Evolutionary conservation across 1,140 invertebrate genomes (phyloP).

Genomic region (Drosophila melanogaster): DNA sequence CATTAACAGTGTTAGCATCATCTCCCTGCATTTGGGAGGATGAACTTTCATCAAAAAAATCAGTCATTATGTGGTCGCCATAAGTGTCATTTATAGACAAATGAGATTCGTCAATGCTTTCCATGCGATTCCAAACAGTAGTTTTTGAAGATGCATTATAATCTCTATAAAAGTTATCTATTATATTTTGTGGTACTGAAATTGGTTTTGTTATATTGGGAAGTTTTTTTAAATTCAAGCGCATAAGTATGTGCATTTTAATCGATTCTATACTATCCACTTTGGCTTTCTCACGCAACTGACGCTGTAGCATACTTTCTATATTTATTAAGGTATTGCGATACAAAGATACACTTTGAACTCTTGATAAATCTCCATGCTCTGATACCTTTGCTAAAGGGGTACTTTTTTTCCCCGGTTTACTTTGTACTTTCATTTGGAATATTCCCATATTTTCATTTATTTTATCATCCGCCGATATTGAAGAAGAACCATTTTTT

Average conservation of each 20-base stretch:
- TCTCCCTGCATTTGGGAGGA: constrained; percentile 63
- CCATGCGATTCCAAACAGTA: constrained; percentile 4
- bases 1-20: constrained; percentile 48
- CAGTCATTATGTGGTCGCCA: neutral
- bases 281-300: constrained; percentile 71
- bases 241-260: constrained; percentile 76
- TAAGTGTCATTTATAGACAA: constrained; percentile 8
- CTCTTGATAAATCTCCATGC: constrained; percentile 1
- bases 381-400: neutral
- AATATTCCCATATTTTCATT: neutral
- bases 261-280: constrained; percentile 76
- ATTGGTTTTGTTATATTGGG: constrained; percentile 76
- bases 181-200: constrained; percentile 65
- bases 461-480: neutral
- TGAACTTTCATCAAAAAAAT: constrained; percentile 6
- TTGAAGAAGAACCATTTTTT: constrained; percentile 6
- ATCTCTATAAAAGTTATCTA: constrained; percentile 73
- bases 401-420: constrained; percentile 2
- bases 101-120: neutral
- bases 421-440: constrained; percentile 16
- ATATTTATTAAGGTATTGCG: constrained; percentile 54
- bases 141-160: constrained; percentile 43
- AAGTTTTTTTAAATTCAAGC: constrained; percentile 65
- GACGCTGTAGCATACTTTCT: constrained; percentile 61
- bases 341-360: constrained; percentile 48